Evolutionary conservation across 2,113 vertebrate species (phyloP).

Genomic region (Mola mola): DNA sequence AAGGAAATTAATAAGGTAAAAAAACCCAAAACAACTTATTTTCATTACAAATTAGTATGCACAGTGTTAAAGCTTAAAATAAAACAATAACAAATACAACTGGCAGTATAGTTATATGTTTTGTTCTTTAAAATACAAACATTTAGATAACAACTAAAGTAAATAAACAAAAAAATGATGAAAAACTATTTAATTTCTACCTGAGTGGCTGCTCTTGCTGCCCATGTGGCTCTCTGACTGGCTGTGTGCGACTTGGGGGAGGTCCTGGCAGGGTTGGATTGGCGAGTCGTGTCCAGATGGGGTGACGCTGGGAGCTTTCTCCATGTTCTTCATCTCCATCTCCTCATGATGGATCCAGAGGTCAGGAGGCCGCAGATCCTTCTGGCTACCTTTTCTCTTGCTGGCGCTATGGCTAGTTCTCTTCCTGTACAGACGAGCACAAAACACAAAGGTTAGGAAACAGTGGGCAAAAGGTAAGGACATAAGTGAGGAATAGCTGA

Average conservation of each 20-base stretch:
- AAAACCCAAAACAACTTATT: not conserved
- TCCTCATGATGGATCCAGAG: constrained; percentile 98
- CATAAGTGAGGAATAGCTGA: too few species aligned
- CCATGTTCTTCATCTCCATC: constrained; percentile 97
- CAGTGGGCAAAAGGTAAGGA: not conserved
- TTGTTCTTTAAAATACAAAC: not conserved
- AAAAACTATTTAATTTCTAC: constrained; percentile 58
- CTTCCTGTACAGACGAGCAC: constrained; percentile 78
- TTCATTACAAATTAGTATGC: too few species aligned
- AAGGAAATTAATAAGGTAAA: not conserved
- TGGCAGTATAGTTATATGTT: too few species aligned
- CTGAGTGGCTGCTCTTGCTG: constrained; percentile 92
- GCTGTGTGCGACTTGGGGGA: constrained; percentile 90
- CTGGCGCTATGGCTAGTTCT: constrained; percentile 85
- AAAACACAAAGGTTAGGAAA: not conserved
- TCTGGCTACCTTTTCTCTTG: constrained; percentile 94
- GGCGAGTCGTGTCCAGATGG: constrained; percentile 83
- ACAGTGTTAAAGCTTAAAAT: too few species aligned
- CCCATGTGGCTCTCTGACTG: constrained; percentile 93
- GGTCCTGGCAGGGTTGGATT: constrained; percentile 89
- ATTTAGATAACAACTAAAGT: not conserved
- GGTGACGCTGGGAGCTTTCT: constrained; percentile 87
- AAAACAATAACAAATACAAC: too few species aligned
- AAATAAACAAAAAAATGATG: not conserved
- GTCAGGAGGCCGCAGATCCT: constrained; percentile 92